Base-by-base conservation (phyloP, 2,888 invertebrate species). In the Oscheius sp. region DNA sequence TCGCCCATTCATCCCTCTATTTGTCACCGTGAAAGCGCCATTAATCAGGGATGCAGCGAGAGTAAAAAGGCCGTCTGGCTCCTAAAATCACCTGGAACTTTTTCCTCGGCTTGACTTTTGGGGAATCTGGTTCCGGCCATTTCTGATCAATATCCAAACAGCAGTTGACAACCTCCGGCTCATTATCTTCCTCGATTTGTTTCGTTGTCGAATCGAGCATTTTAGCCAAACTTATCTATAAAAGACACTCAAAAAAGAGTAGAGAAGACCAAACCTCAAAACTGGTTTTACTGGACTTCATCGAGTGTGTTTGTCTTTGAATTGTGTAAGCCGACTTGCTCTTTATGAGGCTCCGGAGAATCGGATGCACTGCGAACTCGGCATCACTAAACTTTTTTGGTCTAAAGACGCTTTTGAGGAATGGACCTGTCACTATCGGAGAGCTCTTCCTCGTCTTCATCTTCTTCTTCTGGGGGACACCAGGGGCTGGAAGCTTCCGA, bases 251-350 rank as follows among this genome's bases (percentile, higher is more conserved):
- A n/a, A n/a, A n/a, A 2, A 20, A 17, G 23, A 12, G 20, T 37
- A 12, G 23, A 33, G 2, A 20, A 17, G 27, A 48, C 29, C 33
- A 8, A 25, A 76, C 76, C 69, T 76, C 77, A 61, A 77, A 77
- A 17, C 72, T 73, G 29, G 77, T 77, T 63, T 75, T 74, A 65
- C 77, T 77, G 45, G 73, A 61, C 64, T 73, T 75, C 46, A 77
- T 77, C 20, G 50, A 71, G 46, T 55, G 33, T 29, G 39, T 61
- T 33, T 52, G 48, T n/a, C 58, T 15, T 37, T 37, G 65, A 23
- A 77, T 70, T 2, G 77, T 70, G 50, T 77, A 77, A 17, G 77
- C 77, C 29, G 77, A 77, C 57, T 77, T 77, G 45, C 74, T 74
- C 48, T 77, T 77, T 39, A 77, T 77, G n/a, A 77, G 66, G 50